Percentiles rank a stretch among this genome's conserved stretches.
Conservation (phyloP, 2,113 vertebrate genomes). For the Melanotaenia duboulayi region DNA sequence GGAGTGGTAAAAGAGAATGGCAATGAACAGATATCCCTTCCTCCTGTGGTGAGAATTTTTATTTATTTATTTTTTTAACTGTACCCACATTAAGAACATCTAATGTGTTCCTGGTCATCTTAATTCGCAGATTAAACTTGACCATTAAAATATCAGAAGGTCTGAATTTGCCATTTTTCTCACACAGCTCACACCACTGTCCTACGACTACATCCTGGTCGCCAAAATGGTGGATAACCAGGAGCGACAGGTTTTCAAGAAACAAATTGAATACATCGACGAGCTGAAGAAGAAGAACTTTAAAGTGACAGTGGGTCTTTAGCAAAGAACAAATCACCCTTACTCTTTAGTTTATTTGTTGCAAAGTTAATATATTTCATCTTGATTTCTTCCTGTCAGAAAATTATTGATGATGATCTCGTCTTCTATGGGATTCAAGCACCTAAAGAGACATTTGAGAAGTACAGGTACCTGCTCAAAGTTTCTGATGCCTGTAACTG, state of each 20-base stretch:
- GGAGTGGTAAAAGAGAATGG: slow-evolving; percentile 81
- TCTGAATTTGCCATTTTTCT: background rate
- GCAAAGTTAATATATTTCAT: background rate
- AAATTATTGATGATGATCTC: slow-evolving; percentile 78
- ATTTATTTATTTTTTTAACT: no score
- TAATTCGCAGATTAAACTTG: background rate
- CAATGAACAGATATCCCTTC: slow-evolving; percentile 50
- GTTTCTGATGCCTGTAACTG: slow-evolving; percentile 80
- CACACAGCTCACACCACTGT: slow-evolving; percentile 67
- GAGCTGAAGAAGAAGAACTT: slow-evolving; percentile 84
- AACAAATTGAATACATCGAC: slow-evolving; percentile 81
- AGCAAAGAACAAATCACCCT: background rate
- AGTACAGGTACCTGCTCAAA: slow-evolving; percentile 84
- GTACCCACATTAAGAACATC: background rate
- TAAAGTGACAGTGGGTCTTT: slow-evolving; percentile 80
- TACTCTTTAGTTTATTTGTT: background rate
- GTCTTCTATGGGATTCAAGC: slow-evolving; percentile 89
- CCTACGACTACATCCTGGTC: slow-evolving; percentile 89
- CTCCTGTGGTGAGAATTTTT: slow-evolving; percentile 70
- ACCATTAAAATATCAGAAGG: background rate
- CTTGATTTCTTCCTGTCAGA: slow-evolving; percentile 66
- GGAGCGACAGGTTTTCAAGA: slow-evolving; percentile 46
- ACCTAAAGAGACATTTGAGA: slow-evolving; percentile 77
- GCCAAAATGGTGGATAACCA: slow-evolving; percentile 57
- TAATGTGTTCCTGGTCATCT: background rate